A percentile compares a stretch with the other conserved stretches of the same genome.
These are phyloP conservation scores for Seriola dumerili DNA, from an alignment of 2,113 vertebrate genomes.

Conservation along the genomic window DNA sequence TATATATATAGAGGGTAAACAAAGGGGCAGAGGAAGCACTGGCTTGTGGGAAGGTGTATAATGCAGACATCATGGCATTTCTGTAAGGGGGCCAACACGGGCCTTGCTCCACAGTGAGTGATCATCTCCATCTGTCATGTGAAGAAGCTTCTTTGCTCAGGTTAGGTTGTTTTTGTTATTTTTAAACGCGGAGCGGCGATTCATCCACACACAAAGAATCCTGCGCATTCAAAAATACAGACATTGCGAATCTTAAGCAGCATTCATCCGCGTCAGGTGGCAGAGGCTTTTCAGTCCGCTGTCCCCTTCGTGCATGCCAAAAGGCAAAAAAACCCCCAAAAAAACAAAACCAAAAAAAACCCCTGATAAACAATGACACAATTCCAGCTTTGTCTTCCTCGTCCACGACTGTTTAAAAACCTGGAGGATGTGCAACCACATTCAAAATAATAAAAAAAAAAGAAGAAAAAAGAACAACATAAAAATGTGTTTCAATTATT, in stretches of 20 bases:
- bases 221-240: conserved; percentile 11
- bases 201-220: conserved; percentile 35
- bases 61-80: conserved; percentile 67
- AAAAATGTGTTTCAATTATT: background rate
- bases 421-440: conserved; percentile 2
- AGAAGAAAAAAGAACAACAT: background rate
- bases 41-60: conserved; percentile 50
- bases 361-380: conserved; percentile 40
- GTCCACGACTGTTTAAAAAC: conserved; percentile 10
- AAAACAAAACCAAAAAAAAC: conserved; percentile 17
- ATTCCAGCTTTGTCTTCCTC: conserved; percentile 26
- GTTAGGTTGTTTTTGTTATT: conserved; percentile 9
- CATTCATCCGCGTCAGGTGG: conserved; percentile 50
- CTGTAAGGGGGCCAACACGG: conserved; percentile 57
- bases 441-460: background rate
- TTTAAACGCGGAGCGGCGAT: conserved; percentile 9
- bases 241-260: conserved; percentile 38
- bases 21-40: conserved; percentile 44
- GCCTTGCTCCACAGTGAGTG: conserved; percentile 55
- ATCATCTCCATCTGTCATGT: conserved; percentile 65
- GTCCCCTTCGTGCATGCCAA: conserved; percentile 15
- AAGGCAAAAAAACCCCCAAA: background rate
- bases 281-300: conserved; percentile 41
- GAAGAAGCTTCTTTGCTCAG: conserved; percentile 35
- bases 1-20: conserved; percentile 23